Evolutionary conservation across 2,797 vertebrate species (phyloP), one percentile per base, ranked within the genome.

Genomic region (Eupleurogrammus muticus): DNA sequence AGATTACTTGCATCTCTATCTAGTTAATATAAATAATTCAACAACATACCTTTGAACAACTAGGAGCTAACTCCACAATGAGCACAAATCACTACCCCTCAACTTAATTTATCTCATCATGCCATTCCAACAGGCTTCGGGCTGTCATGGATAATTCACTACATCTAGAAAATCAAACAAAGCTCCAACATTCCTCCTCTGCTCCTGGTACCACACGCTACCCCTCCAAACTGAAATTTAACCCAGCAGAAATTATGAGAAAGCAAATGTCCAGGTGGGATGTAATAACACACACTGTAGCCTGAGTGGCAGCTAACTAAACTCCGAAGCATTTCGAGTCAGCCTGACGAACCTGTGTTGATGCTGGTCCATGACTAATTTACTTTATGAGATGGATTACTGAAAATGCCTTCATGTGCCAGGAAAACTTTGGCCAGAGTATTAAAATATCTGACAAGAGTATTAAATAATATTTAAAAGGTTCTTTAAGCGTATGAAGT

Each of bases 141-240:
- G 74, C 86, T 90, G 90, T 94, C 93, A 92, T 57, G 69, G 86
- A 90, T 92, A 92, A 94, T 92, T 93, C 90, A 92, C 67, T 73
- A 88, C 84, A 88, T 91, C 87, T 82, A 81, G 83, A 91, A 88
- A 90, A 91, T 92, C 81, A 81, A 85, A 86, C 86, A 82, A 87
- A 88, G 77, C 86, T 85, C 71, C 81, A 76, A 66, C 91, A 93
- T 93, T 94, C 92, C 89, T 91, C 48, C 60, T 23, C 67, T 62
- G 89, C 76, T 91, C 87, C 92, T 91, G 90, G 91, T 89, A 90
- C 91, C 80, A 85, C 85, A 70, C 70, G 76, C 77, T 77, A 75
- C 80, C 50, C 40, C 77, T 79, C 28, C 46, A 8, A 55, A 86
- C 47, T 62, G 50, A 78, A 85, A 65, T 76, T 58, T 47, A 70